Conservation (phyloP, 1,140 invertebrate genomes). For the Portunus trituberculatus region DNA sequence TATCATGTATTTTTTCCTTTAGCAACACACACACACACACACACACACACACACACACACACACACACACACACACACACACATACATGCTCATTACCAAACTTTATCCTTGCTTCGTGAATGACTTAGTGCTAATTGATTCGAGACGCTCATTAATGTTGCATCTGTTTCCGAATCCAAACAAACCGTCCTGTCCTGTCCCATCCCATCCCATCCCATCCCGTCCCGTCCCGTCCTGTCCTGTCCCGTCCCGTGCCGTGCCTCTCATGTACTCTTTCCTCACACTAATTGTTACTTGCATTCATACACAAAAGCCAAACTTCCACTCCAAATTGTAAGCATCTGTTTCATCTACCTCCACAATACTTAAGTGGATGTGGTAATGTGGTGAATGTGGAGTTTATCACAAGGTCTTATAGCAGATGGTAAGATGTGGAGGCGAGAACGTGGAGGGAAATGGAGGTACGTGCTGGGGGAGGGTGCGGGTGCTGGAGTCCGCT, state of each 20-base stretch:
- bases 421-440: background rate
- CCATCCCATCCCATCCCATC: background rate
- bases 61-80: background rate
- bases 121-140: slow-evolving; percentile 22
- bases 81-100: background rate
- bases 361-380: background rate
- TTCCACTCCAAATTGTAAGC: background rate
- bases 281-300: background rate
- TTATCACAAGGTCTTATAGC: no score
- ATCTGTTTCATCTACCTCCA: background rate
- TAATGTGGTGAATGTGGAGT: background rate
- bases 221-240: background rate
- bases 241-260: no score
- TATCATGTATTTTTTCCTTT: background rate
- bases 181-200: background rate
- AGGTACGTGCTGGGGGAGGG: background rate
- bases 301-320: no score
- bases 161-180: background rate
- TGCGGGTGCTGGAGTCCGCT: background rate
- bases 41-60: background rate
- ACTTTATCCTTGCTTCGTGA: background rate
- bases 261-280: no score
- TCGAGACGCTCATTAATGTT: background rate
- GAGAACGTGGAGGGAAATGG: background rate
- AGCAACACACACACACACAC: background rate